A percentile compares a stretch with the other conserved stretches of the same genome.
Evolutionary conservation across 1,140 invertebrate genomes (phyloP).

Genomic region (Neotoxoptera formosana): DNA sequence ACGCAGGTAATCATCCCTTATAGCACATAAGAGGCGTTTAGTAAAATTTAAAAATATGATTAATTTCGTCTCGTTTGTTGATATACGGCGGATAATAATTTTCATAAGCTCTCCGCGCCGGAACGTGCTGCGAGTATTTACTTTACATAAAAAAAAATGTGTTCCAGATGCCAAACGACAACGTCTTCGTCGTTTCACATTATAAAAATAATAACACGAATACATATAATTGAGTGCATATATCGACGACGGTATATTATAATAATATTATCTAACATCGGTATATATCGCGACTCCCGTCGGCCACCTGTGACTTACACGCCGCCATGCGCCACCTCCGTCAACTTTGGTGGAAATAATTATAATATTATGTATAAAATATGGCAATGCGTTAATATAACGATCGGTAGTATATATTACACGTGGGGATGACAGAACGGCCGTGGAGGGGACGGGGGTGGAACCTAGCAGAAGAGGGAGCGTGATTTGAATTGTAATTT

Average conservation of each 20-base stretch:
- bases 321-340: background rate
- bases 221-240: background rate
- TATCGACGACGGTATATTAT: background rate
- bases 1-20: background rate
- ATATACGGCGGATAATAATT: background rate
- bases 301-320: slow-evolving; percentile 55
- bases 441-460: background rate
- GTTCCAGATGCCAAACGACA: slow-evolving; percentile 11
- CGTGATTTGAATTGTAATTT: slow-evolving; percentile 58
- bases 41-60: background rate
- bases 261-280: background rate
- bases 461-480: background rate
- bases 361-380: background rate
- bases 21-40: background rate
- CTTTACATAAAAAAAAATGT: background rate
- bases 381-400: background rate
- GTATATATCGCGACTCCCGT: slow-evolving; percentile 2
- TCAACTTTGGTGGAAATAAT: background rate
- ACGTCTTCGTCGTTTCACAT: background rate
- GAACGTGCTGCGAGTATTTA: background rate
- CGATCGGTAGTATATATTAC: slow-evolving; percentile 18
- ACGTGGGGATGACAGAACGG: background rate
- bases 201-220: background rate
- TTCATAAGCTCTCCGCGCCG: background rate
- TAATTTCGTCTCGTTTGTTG: background rate